Conservation (phyloP, 2,797 vertebrate species). For the Pitangus sulphuratus region DNA sequence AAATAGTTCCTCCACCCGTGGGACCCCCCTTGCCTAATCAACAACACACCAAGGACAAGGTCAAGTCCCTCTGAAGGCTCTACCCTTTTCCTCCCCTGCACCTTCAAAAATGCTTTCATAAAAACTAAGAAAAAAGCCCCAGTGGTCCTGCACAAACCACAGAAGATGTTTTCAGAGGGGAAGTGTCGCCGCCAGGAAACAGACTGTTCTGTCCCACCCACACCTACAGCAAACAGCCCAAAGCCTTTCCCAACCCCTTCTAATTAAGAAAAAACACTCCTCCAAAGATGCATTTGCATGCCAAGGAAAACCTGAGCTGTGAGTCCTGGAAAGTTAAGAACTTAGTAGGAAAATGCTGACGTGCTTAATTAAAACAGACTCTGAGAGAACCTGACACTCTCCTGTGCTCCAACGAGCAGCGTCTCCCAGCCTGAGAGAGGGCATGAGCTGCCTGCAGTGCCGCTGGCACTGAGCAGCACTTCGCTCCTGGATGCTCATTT, state of each 20-base stretch:
- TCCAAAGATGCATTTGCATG: neutral
- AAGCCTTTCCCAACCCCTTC: slow-evolving; percentile 23
- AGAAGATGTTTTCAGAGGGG: neutral
- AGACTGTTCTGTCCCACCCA: slow-evolving; percentile 50
- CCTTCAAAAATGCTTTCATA: neutral
- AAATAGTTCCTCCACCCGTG: neutral
- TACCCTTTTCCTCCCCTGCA: neutral
- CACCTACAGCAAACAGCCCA: slow-evolving; percentile 50
- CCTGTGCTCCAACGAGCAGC: rapidly evolving
- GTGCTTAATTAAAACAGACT: neutral
- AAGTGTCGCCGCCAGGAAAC: slow-evolving; percentile 34
- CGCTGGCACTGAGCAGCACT: rapidly evolving
- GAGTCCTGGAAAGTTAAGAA: slow-evolving; percentile 49
- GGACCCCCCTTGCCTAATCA: neutral
- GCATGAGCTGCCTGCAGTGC: neutral
- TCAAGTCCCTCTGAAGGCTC: neutral
- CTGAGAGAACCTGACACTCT: neutral
- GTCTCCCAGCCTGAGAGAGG: rapidly evolving
- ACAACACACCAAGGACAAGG: neutral
- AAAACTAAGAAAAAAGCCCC: neutral
- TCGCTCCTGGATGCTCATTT: rapidly evolving
- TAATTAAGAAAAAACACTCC: slow-evolving; percentile 34
- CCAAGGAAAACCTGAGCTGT: slow-evolving; percentile 65
- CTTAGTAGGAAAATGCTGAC: slow-evolving; percentile 45
- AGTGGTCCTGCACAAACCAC: neutral